These are phyloP conservation scores for Tribolium madens DNA, from an alignment of 1,140 invertebrate species.

Conservation along the genomic window DNA sequence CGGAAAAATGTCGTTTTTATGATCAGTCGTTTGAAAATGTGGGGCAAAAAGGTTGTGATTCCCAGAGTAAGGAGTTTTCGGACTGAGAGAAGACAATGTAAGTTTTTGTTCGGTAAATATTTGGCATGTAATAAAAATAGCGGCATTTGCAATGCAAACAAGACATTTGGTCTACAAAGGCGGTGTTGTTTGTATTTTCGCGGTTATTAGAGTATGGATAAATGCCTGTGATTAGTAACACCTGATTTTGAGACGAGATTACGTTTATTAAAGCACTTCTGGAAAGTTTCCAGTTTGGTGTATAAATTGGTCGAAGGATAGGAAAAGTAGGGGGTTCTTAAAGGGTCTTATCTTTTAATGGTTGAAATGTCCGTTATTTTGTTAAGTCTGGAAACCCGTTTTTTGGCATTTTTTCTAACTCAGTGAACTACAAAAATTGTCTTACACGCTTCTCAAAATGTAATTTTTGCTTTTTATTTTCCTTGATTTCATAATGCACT, in stretches of 20 bases:
- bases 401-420: background rate
- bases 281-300: background rate
- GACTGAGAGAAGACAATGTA: background rate
- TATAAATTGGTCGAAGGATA: background rate
- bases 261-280: background rate
- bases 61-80: slow-evolving; percentile 13
- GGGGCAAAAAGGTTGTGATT: slow-evolving; percentile 17
- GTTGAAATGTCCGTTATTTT: background rate
- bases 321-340: background rate
- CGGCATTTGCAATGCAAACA: background rate
- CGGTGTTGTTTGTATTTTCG: background rate
- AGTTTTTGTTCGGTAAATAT: background rate
- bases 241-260: background rate
- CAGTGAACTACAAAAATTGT: too few relatives aligned
- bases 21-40: slow-evolving; percentile 1
- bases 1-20: background rate
- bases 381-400: background rate
- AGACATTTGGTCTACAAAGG: background rate
- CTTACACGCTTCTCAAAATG: too few relatives aligned
- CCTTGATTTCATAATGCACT: background rate
- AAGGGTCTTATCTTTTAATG: background rate
- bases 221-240: background rate
- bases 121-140: background rate
- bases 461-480: background rate
- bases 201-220: background rate